Conservation (phyloP, 2,888 invertebrate species). For the Eupelmus urozonus region DNA sequence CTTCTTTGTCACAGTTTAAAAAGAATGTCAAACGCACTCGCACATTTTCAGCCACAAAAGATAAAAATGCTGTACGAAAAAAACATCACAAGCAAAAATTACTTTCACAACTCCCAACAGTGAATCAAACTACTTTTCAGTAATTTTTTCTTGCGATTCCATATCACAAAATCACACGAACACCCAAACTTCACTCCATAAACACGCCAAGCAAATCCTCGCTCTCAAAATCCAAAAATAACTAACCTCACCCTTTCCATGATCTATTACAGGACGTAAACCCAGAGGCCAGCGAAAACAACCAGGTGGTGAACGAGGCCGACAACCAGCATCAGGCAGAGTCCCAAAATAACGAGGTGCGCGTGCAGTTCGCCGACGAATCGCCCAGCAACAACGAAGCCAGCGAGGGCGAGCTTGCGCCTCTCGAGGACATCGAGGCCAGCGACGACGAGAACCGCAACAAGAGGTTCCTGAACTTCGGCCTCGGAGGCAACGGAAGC, state of each 20-base stretch:
- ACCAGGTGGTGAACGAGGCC: slow-evolving; percentile 72
- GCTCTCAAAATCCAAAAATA: neutral
- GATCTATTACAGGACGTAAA: slow-evolving; percentile 69
- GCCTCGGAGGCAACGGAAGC: slow-evolving; percentile 76
- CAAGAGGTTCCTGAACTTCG: slow-evolving; percentile 88
- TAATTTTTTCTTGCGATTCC: too few species aligned
- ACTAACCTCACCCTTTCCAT: neutral
- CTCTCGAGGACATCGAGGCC: slow-evolving; percentile 84
- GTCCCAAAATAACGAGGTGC: slow-evolving; percentile 82
- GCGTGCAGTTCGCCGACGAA: slow-evolving; percentile 81
- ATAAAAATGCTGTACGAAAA: neutral
- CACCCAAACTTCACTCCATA: too few species aligned
- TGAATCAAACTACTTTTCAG: neutral
- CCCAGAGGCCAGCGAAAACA: slow-evolving; percentile 72
- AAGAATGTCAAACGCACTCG: slow-evolving; percentile 6
- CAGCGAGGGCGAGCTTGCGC: slow-evolving; percentile 84
- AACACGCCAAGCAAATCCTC: neutral
- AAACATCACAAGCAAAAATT: neutral
- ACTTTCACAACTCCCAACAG: neutral
- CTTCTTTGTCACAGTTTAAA: neutral
- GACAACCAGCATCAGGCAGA: slow-evolving; percentile 78
- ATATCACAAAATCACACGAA: too few species aligned
- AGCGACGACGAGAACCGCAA: slow-evolving; percentile 90
- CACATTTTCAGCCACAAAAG: neutral
- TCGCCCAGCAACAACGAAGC: slow-evolving; percentile 79